Evolutionary conservation across 1,140 invertebrate species (phyloP), one percentile per base, ranked within the genome.

Genomic region (Procambarus virginalis): DNA sequence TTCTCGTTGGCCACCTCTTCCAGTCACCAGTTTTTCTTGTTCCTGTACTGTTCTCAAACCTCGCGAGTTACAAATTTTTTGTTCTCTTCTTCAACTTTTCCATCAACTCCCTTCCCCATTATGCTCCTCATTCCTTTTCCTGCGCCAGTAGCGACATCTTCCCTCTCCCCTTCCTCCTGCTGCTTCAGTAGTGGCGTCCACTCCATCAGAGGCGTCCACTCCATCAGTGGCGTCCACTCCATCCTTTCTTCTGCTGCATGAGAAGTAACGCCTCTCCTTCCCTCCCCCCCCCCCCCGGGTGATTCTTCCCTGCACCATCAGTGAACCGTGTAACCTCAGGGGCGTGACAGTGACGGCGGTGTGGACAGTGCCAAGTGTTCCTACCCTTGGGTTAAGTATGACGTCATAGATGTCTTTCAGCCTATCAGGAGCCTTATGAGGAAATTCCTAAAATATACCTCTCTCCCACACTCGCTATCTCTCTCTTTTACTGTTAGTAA

Each of bases 281-380:
- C n/a, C n/a, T n/a, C n/a, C n/a, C 34, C 34, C 34, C 34, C 34
- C 49, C 51, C 68, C 64, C n/a, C 78, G 9, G 86, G 22, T 58
- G 76, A 14, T 46, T 79, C 79, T 60, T 48, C 86, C 60, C 68
- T 70, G 86, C 64, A 46, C 17, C 58, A 14, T 14, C 45, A 64
- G 60, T 64, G 12, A 58, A 64, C 60, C 14, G 22, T n/a, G 6
- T 46, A 49, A 68, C 45, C 58, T 80, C 64, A 80, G 78, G 82
- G 48, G 48, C 68, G 45, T 14, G 60, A 81, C 6, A 46, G 34
- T 88, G 64, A 75, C 86, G 86, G 78, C 86, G 64, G 79, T 82
- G 86, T 88, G 79, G 58, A 81, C 86, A 88, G 86, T 88, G 86
- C 86, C 77, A 88, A 81, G 86, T 14, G 86, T 88, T 82, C 34